Percentiles rank a stretch among this genome's conserved stretches.
Evolutionary conservation across 1,140 invertebrate species (phyloP).

Genomic region (Rhopalosiphum maidis): DNA sequence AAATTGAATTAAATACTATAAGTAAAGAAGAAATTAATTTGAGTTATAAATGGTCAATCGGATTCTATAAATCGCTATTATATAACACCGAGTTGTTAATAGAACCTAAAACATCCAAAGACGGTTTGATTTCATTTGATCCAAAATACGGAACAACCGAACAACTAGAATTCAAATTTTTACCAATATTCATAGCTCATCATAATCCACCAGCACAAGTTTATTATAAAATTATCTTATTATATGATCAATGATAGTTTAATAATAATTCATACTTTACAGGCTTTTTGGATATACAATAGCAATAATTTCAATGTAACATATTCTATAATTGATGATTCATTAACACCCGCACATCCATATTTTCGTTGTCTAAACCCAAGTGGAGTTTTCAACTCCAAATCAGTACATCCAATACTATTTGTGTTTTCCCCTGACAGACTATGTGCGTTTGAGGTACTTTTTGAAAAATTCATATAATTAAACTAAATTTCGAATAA

Average conservation of each 20-base stretch:
- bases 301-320: not conserved
- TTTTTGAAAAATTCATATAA: not conserved
- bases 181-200: slow-evolving; percentile 43
- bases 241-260: not conserved
- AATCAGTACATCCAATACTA: slow-evolving; percentile 39
- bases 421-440: slow-evolving; percentile 17
- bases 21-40: not conserved
- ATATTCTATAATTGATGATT: slow-evolving; percentile 38
- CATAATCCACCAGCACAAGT: slow-evolving; percentile 50
- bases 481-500: not conserved
- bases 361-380: slow-evolving; percentile 43
- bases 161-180: slow-evolving; percentile 33
- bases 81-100: not conserved
- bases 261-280: not conserved
- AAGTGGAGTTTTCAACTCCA: not conserved
- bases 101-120: not conserved
- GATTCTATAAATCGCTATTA: not conserved
- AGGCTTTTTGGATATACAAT: slow-evolving; percentile 53
- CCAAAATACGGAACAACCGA: not conserved
- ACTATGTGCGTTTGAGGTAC: slow-evolving; percentile 18
- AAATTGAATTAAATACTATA: slow-evolving; percentile 22
- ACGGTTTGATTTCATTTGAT: slow-evolving; percentile 26
- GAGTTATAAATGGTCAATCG: slow-evolving; percentile 20
- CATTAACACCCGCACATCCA: slow-evolving; percentile 12
- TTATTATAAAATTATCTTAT: not conserved